Evolutionary conservation across 2,797 vertebrate genomes (phyloP), one percentile per base, ranked within the genome.

Genomic region (Paedocypris micromegethes): DNA sequence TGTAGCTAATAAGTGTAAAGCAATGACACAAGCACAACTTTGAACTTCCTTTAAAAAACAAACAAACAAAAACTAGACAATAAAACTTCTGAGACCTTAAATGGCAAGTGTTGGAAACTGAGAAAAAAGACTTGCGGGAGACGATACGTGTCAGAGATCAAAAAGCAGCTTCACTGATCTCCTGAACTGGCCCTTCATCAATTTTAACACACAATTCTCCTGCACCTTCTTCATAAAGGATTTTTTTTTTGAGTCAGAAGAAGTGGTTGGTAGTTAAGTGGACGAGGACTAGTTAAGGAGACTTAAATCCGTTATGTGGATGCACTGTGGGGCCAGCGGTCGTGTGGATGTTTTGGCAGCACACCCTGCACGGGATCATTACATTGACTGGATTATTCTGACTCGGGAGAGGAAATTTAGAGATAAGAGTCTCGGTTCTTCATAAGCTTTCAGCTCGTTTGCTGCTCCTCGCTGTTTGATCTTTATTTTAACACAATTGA

Each of bases 401-500:
- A 55, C 63, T 75, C 59, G 46, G 56, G 56, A 74, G 66, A 75
- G 71, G 48, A 72, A 77, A 78, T 65, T 59, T 6, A 1, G 9
- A 76, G 74, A 78, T 77, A 75, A 74, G 66, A 72, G 54, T 56
- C 65, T 58, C 40, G 58, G 61, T 62, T 70, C 73, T 47, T 72
- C 55, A 58, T 61, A 67, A 64, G 41, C 60, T 69, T 67, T 44
- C 39, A 70, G 45, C 58, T 47, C 56, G 75, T 58, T 70, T 40
- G 4, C 62, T 56, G 74, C 78, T 64, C 67, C 59, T 70, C 68
- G 44, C 51, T 59, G 65, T 76, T 84, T 81, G 80, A 85, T 79
- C 68, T 66, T 69, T 81, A 70, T 72, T 70, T 68, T 71, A 73
- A 77, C 58, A 66, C 64, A 77, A 77, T 76, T 71, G 77, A 77